Evolutionary conservation across 2,797 vertebrate species (phyloP), one percentile per base, ranked within the genome.

Genomic region (Hydrophis major): DNA sequence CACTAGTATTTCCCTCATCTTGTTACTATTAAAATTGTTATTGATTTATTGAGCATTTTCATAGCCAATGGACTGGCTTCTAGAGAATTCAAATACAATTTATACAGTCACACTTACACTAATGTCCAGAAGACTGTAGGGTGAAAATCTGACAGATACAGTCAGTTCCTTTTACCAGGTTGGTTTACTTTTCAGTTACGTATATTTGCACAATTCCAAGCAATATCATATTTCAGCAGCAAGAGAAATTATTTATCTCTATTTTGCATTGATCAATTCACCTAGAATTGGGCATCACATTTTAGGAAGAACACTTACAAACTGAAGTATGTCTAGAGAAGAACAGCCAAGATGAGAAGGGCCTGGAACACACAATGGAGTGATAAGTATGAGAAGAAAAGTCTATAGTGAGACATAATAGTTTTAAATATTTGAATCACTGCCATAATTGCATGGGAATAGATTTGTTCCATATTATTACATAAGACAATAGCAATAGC

Each of bases 21-120:
- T 97, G 96, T 98, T 97, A 97, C 97, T 96, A 95, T 96, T 97
- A 97, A 96, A 97, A 97, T 97, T 98, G 97, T 95, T 98, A 98
- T 98, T 98, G 98, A 98, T 98, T 98, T 99, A 97, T 98, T 98
- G 98, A 98, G 97, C 97, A 97, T 98, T 98, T 98, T 97, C 95
- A 95, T 97, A 97, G 97, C 97, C 98, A 98, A 97, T 97, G 97
- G 97, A 96, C 97, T 97, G 96, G 96, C 97, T 96, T 96, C 93
- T 95, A 96, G 96, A 95, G 88, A 37, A 89, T 96, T 95, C 92
- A 92, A 97, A 96, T 95, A 96, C 94, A 96, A 97, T 97, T 14
- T 89, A 1, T 92, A 93, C 47, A 89, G 4, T 97, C 96, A 96
- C 61, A 87, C 88, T 22, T 88, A 93, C 63, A 94, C 95, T 93